A percentile compares a stretch with the other conserved stretches of the same genome.
Conservation (phyloP, 2,797 vertebrate species). For the Premnoplex brunnescens region DNA sequence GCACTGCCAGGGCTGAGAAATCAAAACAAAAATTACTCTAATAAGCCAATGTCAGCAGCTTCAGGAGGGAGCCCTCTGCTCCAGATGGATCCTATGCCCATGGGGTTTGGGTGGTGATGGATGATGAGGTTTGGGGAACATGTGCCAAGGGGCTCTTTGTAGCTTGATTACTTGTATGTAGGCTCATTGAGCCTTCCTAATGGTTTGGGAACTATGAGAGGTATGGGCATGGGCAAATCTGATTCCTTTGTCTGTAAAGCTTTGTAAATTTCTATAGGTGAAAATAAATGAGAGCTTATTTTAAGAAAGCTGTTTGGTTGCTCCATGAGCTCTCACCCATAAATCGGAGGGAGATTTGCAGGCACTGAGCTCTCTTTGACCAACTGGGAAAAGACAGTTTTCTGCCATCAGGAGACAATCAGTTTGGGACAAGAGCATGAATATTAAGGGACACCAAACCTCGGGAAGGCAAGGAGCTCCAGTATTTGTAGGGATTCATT, state of each 20-base stretch:
- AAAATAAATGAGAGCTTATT: background rate
- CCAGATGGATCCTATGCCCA: background rate
- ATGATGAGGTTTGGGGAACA: accelerated
- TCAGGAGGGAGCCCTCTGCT: background rate
- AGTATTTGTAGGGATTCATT: background rate
- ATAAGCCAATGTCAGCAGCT: background rate
- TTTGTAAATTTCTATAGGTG: background rate
- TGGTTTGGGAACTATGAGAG: background rate
- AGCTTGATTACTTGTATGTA: background rate
- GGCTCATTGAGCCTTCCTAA: background rate
- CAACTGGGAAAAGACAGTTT: background rate
- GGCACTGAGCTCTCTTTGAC: accelerated
- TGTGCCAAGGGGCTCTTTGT: background rate
- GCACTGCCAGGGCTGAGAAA: background rate
- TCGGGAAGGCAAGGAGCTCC: background rate
- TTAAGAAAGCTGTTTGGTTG: background rate
- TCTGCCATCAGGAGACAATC: background rate
- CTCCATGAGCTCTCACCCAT: background rate
- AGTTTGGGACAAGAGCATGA: background rate
- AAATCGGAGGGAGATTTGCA: background rate
- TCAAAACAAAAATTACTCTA: background rate
- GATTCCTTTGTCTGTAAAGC: background rate
- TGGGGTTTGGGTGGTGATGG: accelerated
- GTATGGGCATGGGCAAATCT: accelerated
- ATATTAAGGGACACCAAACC: background rate